Evolutionary conservation across 2,113 vertebrate species (phyloP).

Genomic region (Tympanuchus pallidicinctus): DNA sequence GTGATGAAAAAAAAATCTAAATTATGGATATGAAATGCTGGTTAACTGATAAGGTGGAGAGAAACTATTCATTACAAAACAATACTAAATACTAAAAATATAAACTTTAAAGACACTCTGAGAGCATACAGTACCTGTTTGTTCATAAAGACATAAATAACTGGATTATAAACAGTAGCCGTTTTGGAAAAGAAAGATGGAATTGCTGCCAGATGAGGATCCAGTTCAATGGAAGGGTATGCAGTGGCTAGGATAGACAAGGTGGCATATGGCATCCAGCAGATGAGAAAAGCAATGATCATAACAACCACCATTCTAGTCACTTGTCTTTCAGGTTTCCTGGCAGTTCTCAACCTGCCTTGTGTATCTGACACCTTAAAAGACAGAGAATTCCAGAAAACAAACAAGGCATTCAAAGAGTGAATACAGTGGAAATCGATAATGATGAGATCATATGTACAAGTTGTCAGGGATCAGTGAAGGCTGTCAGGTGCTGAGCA

Average conservation of each 20-base stretch:
- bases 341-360: slow-evolving; percentile 78
- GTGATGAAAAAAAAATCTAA: background rate
- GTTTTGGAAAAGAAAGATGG: slow-evolving; percentile 93
- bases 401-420: background rate
- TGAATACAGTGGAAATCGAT: background rate
- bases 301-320: slow-evolving; percentile 91
- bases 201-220: slow-evolving; percentile 84
- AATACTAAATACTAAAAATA: background rate
- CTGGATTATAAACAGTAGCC: slow-evolving; percentile 88
- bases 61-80: background rate
- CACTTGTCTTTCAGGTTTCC: slow-evolving; percentile 88
- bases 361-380: slow-evolving; percentile 83
- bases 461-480: background rate
- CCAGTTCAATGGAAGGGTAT: slow-evolving; percentile 82
- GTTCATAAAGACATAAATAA: slow-evolving; percentile 95
- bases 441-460: background rate
- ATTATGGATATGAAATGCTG: background rate
- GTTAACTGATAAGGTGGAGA: background rate
- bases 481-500: background rate
- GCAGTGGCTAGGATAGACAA: slow-evolving; percentile 86
- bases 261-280: slow-evolving; percentile 87
- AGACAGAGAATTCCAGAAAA: background rate
- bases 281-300: slow-evolving; percentile 89
- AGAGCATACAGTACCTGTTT: slow-evolving; percentile 83
- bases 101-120: background rate